Evolutionary conservation across 64 coral and sea anemone genomes (phyloP).

Genomic region (Astreopora myriophthalma): DNA sequence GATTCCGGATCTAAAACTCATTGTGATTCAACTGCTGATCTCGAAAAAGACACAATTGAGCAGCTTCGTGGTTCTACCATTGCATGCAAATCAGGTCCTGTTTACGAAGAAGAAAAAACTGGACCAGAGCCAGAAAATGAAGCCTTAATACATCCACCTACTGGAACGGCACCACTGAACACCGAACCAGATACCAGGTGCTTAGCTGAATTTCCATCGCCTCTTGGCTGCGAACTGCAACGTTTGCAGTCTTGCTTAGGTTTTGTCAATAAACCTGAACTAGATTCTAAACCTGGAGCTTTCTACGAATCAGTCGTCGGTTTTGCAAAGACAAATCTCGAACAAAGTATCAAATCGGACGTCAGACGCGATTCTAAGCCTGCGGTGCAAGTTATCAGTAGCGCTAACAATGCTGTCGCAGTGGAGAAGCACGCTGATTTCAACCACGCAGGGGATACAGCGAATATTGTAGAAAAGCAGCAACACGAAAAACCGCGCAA

Average conservation of each 20-base stretch:
- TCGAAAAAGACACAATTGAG: background rate
- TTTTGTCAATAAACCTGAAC: background rate
- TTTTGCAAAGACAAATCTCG: background rate
- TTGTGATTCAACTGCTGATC: background rate
- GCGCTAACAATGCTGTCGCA: background rate
- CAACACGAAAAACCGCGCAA: background rate
- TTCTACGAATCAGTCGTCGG: background rate
- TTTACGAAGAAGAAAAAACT: background rate
- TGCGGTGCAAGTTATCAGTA: background rate
- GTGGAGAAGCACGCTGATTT: background rate
- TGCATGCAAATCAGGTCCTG: background rate
- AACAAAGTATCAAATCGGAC: too few relatives aligned
- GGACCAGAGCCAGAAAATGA: background rate
- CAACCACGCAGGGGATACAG: too few relatives aligned
- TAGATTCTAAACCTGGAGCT: background rate
- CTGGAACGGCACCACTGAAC: background rate
- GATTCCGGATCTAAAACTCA: background rate
- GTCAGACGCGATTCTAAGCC: background rate
- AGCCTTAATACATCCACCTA: background rate
- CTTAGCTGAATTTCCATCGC: background rate
- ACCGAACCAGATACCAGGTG: background rate
- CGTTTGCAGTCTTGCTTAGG: too few relatives aligned
- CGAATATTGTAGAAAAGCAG: background rate
- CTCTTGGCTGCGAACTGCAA: background rate
- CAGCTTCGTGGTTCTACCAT: background rate